phyloP scores from a whole-genome alignment of 2,888 invertebrate species.

The Epirrhoe alternata region DNA sequence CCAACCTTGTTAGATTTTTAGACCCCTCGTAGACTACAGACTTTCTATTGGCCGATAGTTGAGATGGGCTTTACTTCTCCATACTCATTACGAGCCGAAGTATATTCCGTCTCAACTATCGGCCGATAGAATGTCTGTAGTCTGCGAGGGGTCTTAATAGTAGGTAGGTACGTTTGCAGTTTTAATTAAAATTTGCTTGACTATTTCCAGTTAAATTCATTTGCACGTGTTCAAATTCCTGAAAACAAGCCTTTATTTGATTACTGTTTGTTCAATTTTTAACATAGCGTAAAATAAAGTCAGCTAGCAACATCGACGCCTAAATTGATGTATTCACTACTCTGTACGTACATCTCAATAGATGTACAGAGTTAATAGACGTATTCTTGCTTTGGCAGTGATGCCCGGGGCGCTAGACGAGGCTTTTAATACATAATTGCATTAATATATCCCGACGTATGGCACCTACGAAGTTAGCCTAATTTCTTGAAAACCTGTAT shows the following conservation, averaged over 20 bases:
- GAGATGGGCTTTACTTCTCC: no score
- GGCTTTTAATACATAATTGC: slow-evolving; percentile 81
- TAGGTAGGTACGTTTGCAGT: no score
- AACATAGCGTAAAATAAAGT: not conserved
- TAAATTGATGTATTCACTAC: slow-evolving; percentile 44
- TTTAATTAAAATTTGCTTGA: no score
- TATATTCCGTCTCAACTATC: no score
- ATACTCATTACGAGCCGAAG: no score
- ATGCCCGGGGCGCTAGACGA: slow-evolving; percentile 67
- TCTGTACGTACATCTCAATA: slow-evolving; percentile 38
- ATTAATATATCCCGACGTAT: slow-evolving; percentile 72
- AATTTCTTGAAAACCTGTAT: not conserved
- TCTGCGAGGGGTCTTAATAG: no score
- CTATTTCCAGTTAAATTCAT: not conserved
- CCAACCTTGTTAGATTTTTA: not conserved
- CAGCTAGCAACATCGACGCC: slow-evolving; percentile 8
- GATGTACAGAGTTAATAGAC: slow-evolving; percentile 47
- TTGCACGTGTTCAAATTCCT: not conserved
- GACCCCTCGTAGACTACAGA: no score
- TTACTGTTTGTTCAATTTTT: not conserved
- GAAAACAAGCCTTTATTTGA: not conserved
- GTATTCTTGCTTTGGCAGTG: slow-evolving; percentile 64
- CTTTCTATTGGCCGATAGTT: no score
- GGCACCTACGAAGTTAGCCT: slow-evolving; percentile 73
- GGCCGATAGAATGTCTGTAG: no score